Conservation (phyloP, 2,797 vertebrate genomes). For the Manis crassicaudata region DNA sequence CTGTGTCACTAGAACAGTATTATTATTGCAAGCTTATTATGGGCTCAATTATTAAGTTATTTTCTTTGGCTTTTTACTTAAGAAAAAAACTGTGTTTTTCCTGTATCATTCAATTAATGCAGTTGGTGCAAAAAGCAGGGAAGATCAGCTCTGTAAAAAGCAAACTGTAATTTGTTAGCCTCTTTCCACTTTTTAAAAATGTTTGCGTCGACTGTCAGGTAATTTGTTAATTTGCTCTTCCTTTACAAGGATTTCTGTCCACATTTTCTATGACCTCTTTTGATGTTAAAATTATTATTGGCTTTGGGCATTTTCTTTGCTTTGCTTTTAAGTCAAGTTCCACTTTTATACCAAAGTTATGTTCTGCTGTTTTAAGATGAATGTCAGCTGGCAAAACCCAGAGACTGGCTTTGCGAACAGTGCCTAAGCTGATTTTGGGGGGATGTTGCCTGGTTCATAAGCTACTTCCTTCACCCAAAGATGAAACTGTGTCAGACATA, state of each 20-base stretch:
- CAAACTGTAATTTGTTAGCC: constrained; percentile 39
- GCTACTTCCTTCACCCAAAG: constrained; percentile 49
- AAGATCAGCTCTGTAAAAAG: constrained; percentile 58
- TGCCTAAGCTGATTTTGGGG: constrained; percentile 6
- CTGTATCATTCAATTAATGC: constrained; percentile 74
- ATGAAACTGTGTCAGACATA: constrained; percentile 37
- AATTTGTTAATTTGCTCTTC: constrained; percentile 65
- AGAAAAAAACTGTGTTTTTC: constrained; percentile 70
- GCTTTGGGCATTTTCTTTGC: constrained; percentile 81
- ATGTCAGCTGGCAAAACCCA: constrained; percentile 72
- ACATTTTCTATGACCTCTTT: constrained; percentile 68
- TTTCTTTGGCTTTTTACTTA: constrained; percentile 71
- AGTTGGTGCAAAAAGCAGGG: constrained; percentile 65
- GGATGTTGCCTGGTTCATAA: constrained; percentile 16
- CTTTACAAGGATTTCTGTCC: constrained; percentile 73
- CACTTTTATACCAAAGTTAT: constrained; percentile 75
- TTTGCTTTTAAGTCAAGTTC: constrained; percentile 82
- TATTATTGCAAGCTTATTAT: constrained; percentile 64
- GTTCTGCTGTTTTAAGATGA: constrained; percentile 73
- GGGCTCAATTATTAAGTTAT: constrained; percentile 67
- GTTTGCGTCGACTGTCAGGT: constrained; percentile 62
- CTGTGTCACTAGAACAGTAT: constrained; percentile 35
- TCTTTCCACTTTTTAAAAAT: constrained; percentile 46
- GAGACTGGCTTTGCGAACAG: constrained; percentile 34
- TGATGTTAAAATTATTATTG: constrained; percentile 70